Conservation (phyloP, 2,888 invertebrate species). For the Drosophila cognata region DNA sequence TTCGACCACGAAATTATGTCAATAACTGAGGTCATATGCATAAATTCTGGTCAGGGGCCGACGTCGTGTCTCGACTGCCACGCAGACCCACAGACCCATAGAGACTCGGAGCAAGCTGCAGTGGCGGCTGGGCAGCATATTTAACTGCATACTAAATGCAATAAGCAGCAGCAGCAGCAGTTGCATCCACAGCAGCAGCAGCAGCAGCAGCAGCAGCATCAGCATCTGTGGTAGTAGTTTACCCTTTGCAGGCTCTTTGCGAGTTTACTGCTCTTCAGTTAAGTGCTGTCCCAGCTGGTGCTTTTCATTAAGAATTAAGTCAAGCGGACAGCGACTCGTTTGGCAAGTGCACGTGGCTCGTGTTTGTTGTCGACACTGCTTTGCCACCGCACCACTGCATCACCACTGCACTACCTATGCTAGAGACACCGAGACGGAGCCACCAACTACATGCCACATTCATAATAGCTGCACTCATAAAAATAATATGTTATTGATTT, state of each 20-base stretch:
- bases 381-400: conserved; percentile 11
- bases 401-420: not conserved
- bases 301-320: conserved; percentile 68
- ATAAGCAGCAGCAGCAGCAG: not conserved
- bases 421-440: not conserved
- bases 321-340: conserved; percentile 46
- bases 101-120: conserved; percentile 23
- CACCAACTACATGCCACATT: conserved; percentile 29
- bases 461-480: conserved; percentile 15
- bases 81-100: conserved; percentile 74
- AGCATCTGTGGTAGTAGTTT: conserved; percentile 11
- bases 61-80: conserved; percentile 62
- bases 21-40: conserved; percentile 81
- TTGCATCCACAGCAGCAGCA: not conserved
- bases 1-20: conserved; percentile 76
- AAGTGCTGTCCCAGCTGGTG: conserved; percentile 43
- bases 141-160: conserved; percentile 75
- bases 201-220: conserved; percentile 2
- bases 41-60: conserved; percentile 70
- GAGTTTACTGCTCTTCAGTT: not conserved
- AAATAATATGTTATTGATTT: not conserved
- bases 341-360: conserved; percentile 75
- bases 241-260: conserved; percentile 6
- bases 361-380: conserved; percentile 54
- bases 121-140: conserved; percentile 33